Evolutionary conservation across 2,113 vertebrate species (phyloP).

Genomic region (Hydropotes inermis): DNA sequence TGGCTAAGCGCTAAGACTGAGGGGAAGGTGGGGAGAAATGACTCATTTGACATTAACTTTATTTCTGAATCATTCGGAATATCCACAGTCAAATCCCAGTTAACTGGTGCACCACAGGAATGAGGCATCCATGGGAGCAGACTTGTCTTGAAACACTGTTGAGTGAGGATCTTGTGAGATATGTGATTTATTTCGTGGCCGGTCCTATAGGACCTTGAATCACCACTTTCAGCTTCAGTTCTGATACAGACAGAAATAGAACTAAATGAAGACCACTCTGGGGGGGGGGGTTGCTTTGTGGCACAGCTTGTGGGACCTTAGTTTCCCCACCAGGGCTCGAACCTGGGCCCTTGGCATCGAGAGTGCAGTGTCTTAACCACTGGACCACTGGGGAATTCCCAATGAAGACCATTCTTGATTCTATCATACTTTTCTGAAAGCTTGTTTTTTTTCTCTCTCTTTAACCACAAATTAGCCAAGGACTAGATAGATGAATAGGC

Average conservation of each 20-base stretch:
- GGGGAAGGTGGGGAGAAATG: background rate
- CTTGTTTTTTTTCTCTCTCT: background rate
- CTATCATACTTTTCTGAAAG: background rate
- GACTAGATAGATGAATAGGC: background rate
- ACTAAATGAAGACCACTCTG: background rate
- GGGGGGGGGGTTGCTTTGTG: background rate
- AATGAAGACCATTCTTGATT: background rate
- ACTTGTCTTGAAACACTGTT: background rate
- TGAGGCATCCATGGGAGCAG: background rate
- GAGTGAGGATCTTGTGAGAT: background rate
- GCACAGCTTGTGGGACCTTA: background rate
- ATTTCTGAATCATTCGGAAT: background rate
- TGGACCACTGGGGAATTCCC: background rate
- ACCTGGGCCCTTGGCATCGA: background rate
- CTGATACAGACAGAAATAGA: background rate
- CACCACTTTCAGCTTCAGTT: background rate
- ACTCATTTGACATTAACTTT: conserved; percentile 23
- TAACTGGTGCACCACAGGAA: background rate
- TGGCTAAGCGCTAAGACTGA: background rate
- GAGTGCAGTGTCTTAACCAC: background rate
- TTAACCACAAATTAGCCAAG: background rate
- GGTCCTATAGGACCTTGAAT: background rate
- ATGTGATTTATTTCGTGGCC: background rate
- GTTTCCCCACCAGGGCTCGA: background rate
- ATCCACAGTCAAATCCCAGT: background rate